phyloP scores from a whole-genome alignment of 2,888 invertebrate genomes.

The Laspeyria flexula region DNA sequence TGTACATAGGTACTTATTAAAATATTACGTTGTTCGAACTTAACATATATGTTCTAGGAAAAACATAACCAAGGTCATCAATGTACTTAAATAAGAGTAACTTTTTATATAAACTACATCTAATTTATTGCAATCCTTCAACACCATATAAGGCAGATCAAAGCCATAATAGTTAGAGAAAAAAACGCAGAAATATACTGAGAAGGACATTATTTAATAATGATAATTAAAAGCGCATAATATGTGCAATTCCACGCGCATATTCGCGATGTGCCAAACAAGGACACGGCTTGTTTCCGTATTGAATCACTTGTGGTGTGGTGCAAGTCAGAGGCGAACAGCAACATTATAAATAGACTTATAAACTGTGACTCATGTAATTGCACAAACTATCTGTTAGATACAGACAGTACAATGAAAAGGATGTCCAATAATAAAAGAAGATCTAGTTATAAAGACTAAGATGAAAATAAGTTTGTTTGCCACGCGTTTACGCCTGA shows the following conservation, averaged over 20 bases:
- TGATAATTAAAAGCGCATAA: slow-evolving; percentile 74
- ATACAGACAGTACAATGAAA: not conserved
- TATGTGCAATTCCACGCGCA: slow-evolving; percentile 72
- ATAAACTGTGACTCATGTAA: not conserved
- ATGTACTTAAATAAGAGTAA: slow-evolving; percentile 18
- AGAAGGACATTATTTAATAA: slow-evolving; percentile 75
- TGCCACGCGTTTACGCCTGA: no score
- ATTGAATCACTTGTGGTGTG: slow-evolving; percentile 71
- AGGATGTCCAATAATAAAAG: not conserved
- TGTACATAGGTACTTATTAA: no score
- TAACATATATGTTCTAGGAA: no score
- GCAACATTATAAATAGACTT: slow-evolving; percentile 23
- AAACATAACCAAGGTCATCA: no score
- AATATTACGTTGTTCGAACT: no score
- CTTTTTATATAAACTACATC: slow-evolving; percentile 23
- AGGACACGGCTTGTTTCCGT: slow-evolving; percentile 79
- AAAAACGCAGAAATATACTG: slow-evolving; percentile 47
- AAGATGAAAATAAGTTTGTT: no score
- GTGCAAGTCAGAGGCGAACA: slow-evolving; percentile 41
- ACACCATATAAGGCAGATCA: slow-evolving; percentile 30
- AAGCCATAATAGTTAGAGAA: slow-evolving; percentile 40
- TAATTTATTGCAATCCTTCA: slow-evolving; percentile 16
- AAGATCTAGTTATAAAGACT: not conserved
- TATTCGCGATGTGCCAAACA: slow-evolving; percentile 79
- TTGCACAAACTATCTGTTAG: not conserved